Conservation (phyloP, 2,888 invertebrate species). For the Stenodera caucasica region DNA sequence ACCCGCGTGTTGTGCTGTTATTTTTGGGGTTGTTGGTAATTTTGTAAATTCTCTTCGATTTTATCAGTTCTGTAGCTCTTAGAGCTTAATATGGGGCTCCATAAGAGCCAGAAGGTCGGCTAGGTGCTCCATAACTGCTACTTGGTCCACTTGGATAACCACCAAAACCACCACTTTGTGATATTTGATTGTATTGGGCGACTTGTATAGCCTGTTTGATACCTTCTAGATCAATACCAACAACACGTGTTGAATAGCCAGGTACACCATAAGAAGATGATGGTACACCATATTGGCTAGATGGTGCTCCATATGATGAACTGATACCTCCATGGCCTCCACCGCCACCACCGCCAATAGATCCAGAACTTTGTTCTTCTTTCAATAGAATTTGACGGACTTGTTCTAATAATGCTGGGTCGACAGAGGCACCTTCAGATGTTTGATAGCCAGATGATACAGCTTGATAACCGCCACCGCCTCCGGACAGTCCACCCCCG, state of each 20-base stretch:
- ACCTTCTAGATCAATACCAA: slow-evolving; percentile 83
- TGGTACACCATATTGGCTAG: slow-evolving; percentile 69
- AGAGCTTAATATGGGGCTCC: slow-evolving; percentile 61
- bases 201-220: slow-evolving; percentile 87
- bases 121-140: slow-evolving; percentile 58
- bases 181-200: slow-evolving; percentile 77
- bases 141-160: slow-evolving; percentile 58
- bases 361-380: slow-evolving; percentile 70
- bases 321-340: slow-evolving; percentile 59
- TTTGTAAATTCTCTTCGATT: slow-evolving; percentile 23
- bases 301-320: slow-evolving; percentile 60
- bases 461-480: slow-evolving; percentile 74
- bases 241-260: slow-evolving; percentile 65
- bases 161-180: slow-evolving; percentile 53
- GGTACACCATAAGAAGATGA: slow-evolving; percentile 69
- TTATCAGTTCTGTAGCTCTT: slow-evolving; percentile 27
- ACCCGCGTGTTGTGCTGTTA: slow-evolving; percentile 52
- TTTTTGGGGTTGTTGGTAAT: slow-evolving; percentile 30
- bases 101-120: slow-evolving; percentile 69
- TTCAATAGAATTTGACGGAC: slow-evolving; percentile 82
- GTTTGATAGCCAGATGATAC: slow-evolving; percentile 80
- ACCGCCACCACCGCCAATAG: slow-evolving; percentile 57
- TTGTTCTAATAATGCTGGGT: slow-evolving; percentile 78
- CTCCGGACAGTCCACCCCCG: slow-evolving; percentile 55
- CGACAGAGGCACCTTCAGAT: slow-evolving; percentile 81